A percentile compares a stretch with the other conserved stretches of the same genome.
Evolutionary conservation across 2,888 invertebrate species (phyloP).

Genomic region (Lasiommata megera): DNA sequence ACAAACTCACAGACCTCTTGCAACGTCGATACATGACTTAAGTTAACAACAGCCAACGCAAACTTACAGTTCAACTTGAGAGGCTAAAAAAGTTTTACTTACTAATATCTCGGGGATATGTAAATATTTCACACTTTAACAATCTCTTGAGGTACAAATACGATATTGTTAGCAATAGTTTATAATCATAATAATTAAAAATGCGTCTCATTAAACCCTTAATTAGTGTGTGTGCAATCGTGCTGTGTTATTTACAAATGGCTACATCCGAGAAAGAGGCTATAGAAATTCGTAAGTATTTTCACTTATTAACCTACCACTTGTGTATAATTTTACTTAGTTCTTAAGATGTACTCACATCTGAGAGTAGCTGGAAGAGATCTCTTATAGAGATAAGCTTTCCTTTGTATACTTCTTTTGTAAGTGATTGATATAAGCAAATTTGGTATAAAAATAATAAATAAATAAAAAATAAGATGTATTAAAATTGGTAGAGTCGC

Average conservation of each 20-base stretch:
- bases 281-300: conserved; percentile 53
- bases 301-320: no score
- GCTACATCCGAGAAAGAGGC: conserved; percentile 48
- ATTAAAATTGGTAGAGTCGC: no score
- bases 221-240: conserved; percentile 46
- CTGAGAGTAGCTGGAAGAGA: no score
- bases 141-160: not conserved
- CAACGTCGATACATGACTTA: not conserved
- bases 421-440: no score
- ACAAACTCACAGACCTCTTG: not conserved
- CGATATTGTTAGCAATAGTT: not conserved
- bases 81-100: not conserved
- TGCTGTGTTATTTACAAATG: conserved; percentile 50
- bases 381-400: no score
- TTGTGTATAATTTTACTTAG: no score
- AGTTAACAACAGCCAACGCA: not conserved
- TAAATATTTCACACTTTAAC: no score
- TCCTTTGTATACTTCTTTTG: no score
- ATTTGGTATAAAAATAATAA: no score
- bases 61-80: not conserved
- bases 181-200: conserved; percentile 19
- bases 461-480: no score
- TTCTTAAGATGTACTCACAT: no score
- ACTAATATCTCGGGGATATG: not conserved
- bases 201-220: conserved; percentile 45